A percentile compares a stretch with the other conserved stretches of the same genome.
Evolutionary conservation across 2,113 vertebrate species (phyloP).

Genomic region (Malurus elegans): DNA sequence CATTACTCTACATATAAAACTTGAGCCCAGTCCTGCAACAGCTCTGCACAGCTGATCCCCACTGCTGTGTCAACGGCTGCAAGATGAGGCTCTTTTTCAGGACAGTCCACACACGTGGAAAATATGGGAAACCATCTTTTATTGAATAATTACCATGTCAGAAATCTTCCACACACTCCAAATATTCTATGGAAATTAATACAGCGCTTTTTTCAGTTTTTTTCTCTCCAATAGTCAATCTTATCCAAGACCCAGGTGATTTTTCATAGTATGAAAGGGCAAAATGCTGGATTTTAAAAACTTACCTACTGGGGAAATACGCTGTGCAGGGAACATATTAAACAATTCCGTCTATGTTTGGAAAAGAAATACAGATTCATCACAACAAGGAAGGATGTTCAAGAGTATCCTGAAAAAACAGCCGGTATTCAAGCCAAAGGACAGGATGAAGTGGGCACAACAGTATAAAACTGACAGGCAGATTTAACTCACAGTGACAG

Average conservation of each 20-base stretch:
- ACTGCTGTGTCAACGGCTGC: background rate
- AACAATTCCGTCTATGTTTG: constrained; percentile 38
- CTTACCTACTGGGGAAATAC: background rate
- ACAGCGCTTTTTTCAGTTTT: background rate
- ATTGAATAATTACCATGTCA: background rate
- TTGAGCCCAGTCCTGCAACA: background rate
- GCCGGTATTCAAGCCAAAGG: constrained; percentile 10
- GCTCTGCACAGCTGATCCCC: background rate
- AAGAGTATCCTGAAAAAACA: constrained; percentile 55
- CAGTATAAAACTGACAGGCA: constrained; percentile 29
- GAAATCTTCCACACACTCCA: background rate
- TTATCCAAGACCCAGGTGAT: background rate
- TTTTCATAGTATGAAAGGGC: background rate
- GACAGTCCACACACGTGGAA: background rate
- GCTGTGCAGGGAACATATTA: background rate
- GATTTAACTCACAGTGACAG: constrained; percentile 48
- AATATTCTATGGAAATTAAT: background rate
- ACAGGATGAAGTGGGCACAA: constrained; percentile 55
- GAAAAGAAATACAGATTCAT: constrained; percentile 52
- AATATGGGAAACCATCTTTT: background rate
- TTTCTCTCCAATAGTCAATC: background rate
- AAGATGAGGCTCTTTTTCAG: background rate
- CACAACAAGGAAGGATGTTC: constrained; percentile 43
- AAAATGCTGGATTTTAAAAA: constrained; percentile 22
- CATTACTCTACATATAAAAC: background rate